Evolutionary conservation across 2,888 invertebrate species (phyloP), one percentile per base, ranked within the genome.

Genomic region (Morpho achilles): DNA sequence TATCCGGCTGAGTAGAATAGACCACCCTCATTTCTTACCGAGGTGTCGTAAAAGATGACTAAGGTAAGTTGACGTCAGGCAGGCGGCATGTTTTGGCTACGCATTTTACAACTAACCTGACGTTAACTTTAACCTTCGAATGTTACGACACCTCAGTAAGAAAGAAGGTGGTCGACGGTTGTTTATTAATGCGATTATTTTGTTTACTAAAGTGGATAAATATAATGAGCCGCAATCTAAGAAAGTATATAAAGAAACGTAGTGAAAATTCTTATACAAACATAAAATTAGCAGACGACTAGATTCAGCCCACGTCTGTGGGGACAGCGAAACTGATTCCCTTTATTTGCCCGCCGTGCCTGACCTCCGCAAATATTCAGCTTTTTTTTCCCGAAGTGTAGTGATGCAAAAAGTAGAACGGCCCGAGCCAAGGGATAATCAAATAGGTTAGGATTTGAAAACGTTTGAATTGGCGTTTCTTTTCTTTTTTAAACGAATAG

Each of bases 371-470:
- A 75, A 76, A 79, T 72, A 75, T 71, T 70, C 67, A 61, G 70
- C 70, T 71, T 70, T 68, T n/a, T 66, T 66, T 67, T 72, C 74
- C 73, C 71, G 69, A 73, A 75, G 70, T 80, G 76, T 75, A 70
- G 75, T 76, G 75, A 72, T 80, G 77, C 77, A 70, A 70, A 80
- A 77, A 60, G 32, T 46, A 49, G 57, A 53, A 50, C 50, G 72
- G 72, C 74, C 75, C 77, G 74, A 80, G 81, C 77, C 77, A 73
- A 77, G 76, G 80, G 80, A 81, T 81, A 82, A 81, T 81, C 80
- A 79, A 80, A 81, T 81, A 79, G 78, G 78, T 78, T 74, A 77
- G 76, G 79, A 76, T 77, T 71, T 73, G 68, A 69, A 71, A 74
- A 72, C 71, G 72, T 76, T 52, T 52, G 57, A 47, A 42, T 50